Conservation (phyloP, 1,140 invertebrate genomes). For the Spodoptera frugiperda region DNA sequence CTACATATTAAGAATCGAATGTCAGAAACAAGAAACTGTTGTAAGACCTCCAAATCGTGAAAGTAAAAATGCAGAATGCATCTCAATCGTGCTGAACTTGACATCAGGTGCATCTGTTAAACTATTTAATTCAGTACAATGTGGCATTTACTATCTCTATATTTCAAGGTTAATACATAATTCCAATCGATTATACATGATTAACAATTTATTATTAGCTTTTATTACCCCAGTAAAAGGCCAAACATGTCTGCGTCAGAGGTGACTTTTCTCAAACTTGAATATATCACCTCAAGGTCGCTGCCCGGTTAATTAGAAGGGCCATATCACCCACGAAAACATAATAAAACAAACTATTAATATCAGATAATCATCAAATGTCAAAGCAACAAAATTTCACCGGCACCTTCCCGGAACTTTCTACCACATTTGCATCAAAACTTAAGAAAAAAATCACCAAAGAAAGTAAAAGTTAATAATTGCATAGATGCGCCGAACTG, state of each 20-base stretch:
- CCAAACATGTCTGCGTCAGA: background rate
- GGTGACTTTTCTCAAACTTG: background rate
- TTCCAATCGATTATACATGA: background rate
- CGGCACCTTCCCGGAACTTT: constrained; percentile 53
- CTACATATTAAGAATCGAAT: too few species aligned
- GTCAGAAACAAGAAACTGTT: too few species aligned
- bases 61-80: constrained; percentile 22
- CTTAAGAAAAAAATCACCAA: constrained; percentile 48
- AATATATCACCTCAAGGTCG: background rate
- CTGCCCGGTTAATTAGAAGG: background rate
- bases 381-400: constrained; percentile 50
- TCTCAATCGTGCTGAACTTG: constrained; percentile 31
- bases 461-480: constrained; percentile 64
- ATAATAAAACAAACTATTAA: constrained; percentile 26
- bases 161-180: background rate
- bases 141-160: background rate
- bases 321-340: background rate
- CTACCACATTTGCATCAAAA: constrained; percentile 48
- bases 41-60: background rate
- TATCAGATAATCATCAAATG: constrained; percentile 40
- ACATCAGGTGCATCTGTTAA: constrained; percentile 12
- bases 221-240: background rate
- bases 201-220: background rate
- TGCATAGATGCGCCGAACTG: constrained; percentile 51
- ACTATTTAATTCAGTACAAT: background rate